A percentile compares a stretch with the other conserved stretches of the same genome.
Evolutionary conservation across 2,113 vertebrate species (phyloP).

Genomic region (Motacilla tschutschensis): DNA sequence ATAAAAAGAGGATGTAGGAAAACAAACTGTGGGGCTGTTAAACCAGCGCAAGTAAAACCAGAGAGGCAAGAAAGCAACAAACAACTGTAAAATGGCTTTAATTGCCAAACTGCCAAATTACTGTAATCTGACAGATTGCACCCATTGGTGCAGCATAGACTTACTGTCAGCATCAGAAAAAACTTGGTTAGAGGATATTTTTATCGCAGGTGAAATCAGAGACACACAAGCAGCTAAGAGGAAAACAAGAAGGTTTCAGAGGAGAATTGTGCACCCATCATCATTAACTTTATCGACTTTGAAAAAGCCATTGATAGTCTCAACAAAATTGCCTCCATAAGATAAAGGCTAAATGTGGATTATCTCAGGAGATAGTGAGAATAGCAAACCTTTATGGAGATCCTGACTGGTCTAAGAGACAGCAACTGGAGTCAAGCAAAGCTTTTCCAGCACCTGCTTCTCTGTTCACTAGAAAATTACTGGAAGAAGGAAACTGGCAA

Average conservation of each 20-base stretch:
- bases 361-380: neutral
- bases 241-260: neutral
- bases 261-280: neutral
- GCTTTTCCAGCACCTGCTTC: rapidly evolving
- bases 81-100: slow-evolving; percentile 13
- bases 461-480: neutral
- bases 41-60: rapidly evolving
- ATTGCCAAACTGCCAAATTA: slow-evolving; percentile 13
- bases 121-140: slow-evolving; percentile 1
- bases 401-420: neutral
- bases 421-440: neutral
- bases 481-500: neutral
- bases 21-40: neutral
- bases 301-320: slow-evolving; percentile 14
- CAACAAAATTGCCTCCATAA: neutral
- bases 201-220: slow-evolving; percentile 16
- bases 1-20: neutral
- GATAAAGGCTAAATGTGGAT: slow-evolving; percentile 34
- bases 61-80: neutral
- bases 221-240: neutral
- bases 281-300: slow-evolving; percentile 47
- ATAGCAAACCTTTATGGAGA: neutral
- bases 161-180: neutral
- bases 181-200: neutral
- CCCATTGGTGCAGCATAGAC: neutral